Conservation (phyloP, 1,140 invertebrate genomes). For the Leguminivora glycinivorella region DNA sequence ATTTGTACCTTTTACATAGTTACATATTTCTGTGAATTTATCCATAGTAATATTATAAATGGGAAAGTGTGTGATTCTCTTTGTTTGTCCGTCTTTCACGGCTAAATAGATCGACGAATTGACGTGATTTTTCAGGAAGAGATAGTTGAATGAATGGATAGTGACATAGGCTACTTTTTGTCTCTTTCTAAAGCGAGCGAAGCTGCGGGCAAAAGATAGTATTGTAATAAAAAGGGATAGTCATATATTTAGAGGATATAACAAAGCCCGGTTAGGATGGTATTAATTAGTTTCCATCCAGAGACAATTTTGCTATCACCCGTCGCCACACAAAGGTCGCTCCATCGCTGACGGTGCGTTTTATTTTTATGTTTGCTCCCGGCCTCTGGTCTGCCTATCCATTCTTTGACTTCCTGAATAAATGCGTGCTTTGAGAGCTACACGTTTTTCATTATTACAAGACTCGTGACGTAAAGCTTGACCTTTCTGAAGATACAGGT, state of each 20-base stretch:
- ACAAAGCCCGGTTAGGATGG: conserved; percentile 45
- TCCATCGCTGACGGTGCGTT: conserved; percentile 60
- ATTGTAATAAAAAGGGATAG: conserved; percentile 40
- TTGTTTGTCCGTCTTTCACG: too few relatives aligned
- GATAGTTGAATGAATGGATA: too few relatives aligned
- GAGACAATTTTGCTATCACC: conserved; percentile 54
- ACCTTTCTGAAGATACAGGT: conserved; percentile 31
- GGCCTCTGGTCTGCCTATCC: conserved; percentile 48
- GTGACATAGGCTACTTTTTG: too few relatives aligned
- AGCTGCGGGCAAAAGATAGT: too few relatives aligned
- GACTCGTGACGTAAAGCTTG: conserved; percentile 38
- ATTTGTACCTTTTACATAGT: too few relatives aligned
- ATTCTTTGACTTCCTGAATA: conserved; percentile 62
- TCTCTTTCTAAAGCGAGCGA: too few relatives aligned
- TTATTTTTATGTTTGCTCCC: conserved; percentile 60
- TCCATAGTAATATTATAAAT: too few relatives aligned
- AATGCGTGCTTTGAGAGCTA: conserved; percentile 53
- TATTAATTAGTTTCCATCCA: conserved; percentile 70
- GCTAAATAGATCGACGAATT: too few relatives aligned
- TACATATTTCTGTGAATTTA: too few relatives aligned
- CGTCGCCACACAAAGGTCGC: conserved; percentile 56
- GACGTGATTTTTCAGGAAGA: too few relatives aligned
- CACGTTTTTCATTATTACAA: conserved; percentile 54
- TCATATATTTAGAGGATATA: conserved; percentile 49
- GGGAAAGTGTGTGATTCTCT: too few relatives aligned